Percentiles rank a stretch among this genome's conserved stretches.
These are phyloP conservation scores for Andrena minutula DNA, from an alignment of 2,888 invertebrate genomes.

Conservation along the genomic window DNA sequence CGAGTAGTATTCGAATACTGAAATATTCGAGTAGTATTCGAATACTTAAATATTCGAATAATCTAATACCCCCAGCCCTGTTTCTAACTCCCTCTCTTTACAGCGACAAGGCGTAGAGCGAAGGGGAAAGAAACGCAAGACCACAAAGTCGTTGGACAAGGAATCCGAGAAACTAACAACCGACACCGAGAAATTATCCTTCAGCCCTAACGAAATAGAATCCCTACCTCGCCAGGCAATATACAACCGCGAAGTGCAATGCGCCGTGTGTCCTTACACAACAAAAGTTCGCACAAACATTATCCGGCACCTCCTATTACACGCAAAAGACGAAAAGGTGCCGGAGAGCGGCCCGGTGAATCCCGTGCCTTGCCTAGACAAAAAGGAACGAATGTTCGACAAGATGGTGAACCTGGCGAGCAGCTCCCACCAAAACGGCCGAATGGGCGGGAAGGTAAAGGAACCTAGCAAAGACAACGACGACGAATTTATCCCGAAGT, in stretches of 20 bases:
- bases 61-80: too few species aligned
- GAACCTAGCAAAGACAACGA: conserved; percentile 66
- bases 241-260: conserved; percentile 87
- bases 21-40: too few species aligned
- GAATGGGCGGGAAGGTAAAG: conserved; percentile 83
- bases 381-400: conserved; percentile 93
- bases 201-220: conserved; percentile 88
- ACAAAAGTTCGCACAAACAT: conserved; percentile 91
- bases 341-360: conserved; percentile 91
- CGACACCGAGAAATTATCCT: conserved; percentile 79
- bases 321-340: conserved; percentile 87
- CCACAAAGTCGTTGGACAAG: conserved; percentile 60
- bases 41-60: too few species aligned
- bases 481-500: conserved; percentile 79
- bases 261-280: conserved; percentile 89
- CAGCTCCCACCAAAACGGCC: conserved; percentile 86
- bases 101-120: conserved; percentile 54
- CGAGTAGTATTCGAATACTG: too few species aligned
- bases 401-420: conserved; percentile 94
- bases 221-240: conserved; percentile 89
- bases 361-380: conserved; percentile 92
- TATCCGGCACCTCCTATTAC: conserved; percentile 89
- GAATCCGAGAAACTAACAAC: conserved; percentile 68
- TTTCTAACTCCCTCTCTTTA: background rate
- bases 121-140: conserved; percentile 75